Percentiles rank a stretch among this genome's conserved stretches.
Evolutionary conservation across 35 echinoderm and acorn worm species (phyloP).

Genomic region (Apostichopus californicus): DNA sequence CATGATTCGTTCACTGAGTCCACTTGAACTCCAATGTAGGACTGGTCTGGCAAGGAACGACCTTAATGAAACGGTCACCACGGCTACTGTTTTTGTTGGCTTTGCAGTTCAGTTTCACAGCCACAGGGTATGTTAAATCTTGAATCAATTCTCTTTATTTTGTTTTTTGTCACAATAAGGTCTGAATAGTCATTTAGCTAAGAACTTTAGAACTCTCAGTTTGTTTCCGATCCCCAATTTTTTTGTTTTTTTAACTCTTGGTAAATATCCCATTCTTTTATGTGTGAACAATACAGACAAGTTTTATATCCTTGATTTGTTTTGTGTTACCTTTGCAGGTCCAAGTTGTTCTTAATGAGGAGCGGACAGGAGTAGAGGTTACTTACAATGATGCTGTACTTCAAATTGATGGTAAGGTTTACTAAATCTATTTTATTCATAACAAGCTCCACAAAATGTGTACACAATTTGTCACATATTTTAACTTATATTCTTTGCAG

Average conservation of each 20-base stretch:
- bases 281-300: too few relatives aligned
- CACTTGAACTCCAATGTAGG: slow-evolving; percentile 36
- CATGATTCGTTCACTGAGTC: slow-evolving; percentile 31
- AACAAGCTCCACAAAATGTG: not conserved
- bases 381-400: slow-evolving; percentile 19
- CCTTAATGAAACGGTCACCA: not conserved
- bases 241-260: too few relatives aligned
- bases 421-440: not conserved
- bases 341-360: slow-evolving; percentile 31
- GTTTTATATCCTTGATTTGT: too few relatives aligned
- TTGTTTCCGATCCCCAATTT: too few relatives aligned
- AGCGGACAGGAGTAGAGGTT: slow-evolving; percentile 10
- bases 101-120: slow-evolving; percentile 18
- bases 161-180: too few relatives aligned
- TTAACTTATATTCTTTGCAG: not conserved
- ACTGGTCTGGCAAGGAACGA: slow-evolving; percentile 1
- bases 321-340: not conserved
- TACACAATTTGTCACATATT: too few relatives aligned
- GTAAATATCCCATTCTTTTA: too few relatives aligned
- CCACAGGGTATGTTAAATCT: slow-evolving; percentile 22
- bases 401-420: not conserved
- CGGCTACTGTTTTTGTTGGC: slow-evolving; percentile 42
- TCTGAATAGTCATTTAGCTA: too few relatives aligned
- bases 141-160: too few relatives aligned
- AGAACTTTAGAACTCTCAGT: too few relatives aligned